A percentile compares a stretch with the other conserved stretches of the same genome.
Evolutionary conservation across 2,113 vertebrate genomes (phyloP).

Genomic region (Grallaria varia): DNA sequence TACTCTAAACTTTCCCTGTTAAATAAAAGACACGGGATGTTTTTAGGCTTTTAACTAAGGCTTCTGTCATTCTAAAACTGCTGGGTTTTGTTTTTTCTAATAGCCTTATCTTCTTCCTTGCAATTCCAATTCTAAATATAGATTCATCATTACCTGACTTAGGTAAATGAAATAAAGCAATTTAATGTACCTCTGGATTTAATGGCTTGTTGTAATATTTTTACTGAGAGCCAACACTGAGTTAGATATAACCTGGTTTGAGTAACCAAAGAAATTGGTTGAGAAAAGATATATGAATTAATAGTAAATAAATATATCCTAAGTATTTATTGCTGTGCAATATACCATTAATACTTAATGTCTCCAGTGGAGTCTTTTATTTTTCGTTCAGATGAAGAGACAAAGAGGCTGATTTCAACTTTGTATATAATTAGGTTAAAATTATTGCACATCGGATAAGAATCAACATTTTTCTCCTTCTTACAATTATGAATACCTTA

Average conservation of each 20-base stretch:
- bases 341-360: not conserved
- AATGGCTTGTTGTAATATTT: not conserved
- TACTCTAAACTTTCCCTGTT: not conserved
- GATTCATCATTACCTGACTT: not conserved
- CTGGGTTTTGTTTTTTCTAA: not conserved
- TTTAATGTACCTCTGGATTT: not conserved
- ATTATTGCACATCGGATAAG: not conserved
- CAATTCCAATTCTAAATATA: not conserved
- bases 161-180: conserved; percentile 18
- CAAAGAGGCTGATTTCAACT: not conserved
- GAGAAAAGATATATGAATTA: not conserved
- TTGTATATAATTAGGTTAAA: not conserved
- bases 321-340: not conserved
- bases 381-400: not conserved
- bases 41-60: not conserved
- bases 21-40: not conserved
- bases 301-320: not conserved
- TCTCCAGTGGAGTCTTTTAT: not conserved
- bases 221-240: not conserved
- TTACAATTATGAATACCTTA: not conserved
- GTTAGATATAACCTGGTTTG: not conserved
- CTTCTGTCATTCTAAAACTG: not conserved
- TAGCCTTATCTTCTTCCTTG: not conserved
- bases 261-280: not conserved
- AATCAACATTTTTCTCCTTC: not conserved